Percentiles rank a stretch among this genome's conserved stretches.
phyloP scores from a whole-genome alignment of 2,113 vertebrate species.

The Thunnus maccoyii region DNA sequence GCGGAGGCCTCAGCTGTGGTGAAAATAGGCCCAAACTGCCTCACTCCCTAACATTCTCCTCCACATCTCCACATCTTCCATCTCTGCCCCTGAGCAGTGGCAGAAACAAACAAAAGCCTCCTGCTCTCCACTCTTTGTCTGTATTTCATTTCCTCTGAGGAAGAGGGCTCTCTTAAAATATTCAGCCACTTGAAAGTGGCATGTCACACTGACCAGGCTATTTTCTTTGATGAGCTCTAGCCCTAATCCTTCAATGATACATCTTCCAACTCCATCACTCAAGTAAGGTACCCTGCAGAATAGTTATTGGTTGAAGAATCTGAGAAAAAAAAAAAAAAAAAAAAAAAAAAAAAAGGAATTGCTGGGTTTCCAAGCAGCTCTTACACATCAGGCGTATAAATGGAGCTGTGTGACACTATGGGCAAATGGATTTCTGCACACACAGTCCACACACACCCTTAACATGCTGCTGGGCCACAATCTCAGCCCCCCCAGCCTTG shows the following conservation, averaged over 20 bases:
- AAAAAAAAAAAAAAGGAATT: conserved; percentile 29
- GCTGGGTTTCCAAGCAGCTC: conserved; percentile 55
- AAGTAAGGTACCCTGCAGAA: conserved; percentile 62
- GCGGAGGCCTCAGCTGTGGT: conserved; percentile 77
- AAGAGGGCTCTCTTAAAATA: conserved; percentile 77
- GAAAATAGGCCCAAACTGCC: conserved; percentile 74
- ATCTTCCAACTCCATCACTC: conserved; percentile 63
- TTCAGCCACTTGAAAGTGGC: conserved; percentile 74
- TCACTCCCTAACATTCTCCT: conserved; percentile 78
- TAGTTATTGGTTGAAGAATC: conserved; percentile 69
- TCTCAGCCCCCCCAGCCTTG: conserved; percentile 52
- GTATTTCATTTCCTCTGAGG: conserved; percentile 79
- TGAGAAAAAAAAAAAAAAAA: neutral
- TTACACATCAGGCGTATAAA: conserved; percentile 64
- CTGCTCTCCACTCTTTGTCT: conserved; percentile 74
- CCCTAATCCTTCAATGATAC: conserved; percentile 75
- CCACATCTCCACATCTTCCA: conserved; percentile 78
- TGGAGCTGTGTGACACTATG: conserved; percentile 65
- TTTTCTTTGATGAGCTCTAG: conserved; percentile 78
- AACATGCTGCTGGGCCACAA: conserved; percentile 66
- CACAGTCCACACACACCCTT: conserved; percentile 58
- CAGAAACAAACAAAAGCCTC: conserved; percentile 80
- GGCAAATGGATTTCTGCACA: conserved; percentile 75
- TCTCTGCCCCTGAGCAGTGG: conserved; percentile 79
- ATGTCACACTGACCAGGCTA: conserved; percentile 72